Base-by-base conservation (phyloP, 1,140 invertebrate species). In the Probaryconus sp. region DNA sequence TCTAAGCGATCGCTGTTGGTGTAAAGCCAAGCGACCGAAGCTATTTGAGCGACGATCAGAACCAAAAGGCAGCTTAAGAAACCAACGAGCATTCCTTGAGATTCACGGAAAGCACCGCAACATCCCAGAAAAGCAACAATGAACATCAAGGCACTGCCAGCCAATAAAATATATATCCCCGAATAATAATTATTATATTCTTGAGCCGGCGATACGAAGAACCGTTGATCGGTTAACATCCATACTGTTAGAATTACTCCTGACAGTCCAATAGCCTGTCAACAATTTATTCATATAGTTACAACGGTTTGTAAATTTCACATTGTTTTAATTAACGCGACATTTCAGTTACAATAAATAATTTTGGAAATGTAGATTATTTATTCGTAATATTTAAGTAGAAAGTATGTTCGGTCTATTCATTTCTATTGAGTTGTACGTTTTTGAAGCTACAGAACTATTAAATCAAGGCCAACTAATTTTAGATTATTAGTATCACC, bases 61-160 rank as follows among this genome's bases (percentile, higher is more conserved):
- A 94, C 88, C 30, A 95, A 83, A 33, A 95, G 88, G 31, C 93
- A 89, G 69, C 91, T 92, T 81, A 94, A 93, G 83, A 93, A 94
- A 89, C 93, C 83, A 60, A 94, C 90, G 5, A 99, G 90, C 90
- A 97, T 92, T 85, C 94, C 96, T 78, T 94, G 94, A 60, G 93
- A 96, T 86, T 97, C 95, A 70, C 92, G 91, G 45, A 94, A 91
- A 6, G 96, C 94, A 16, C 97, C 96, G 84, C 94, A 96, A 83
- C 96, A 98, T 47, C 97, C 97, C 20, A 97, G 90, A 85, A 98
- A 94, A 0, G 95, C 94, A 14, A 97, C 92, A 31, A 95, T 81
- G 68, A 97, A 91, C 80, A 98, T 93, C 24, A 98, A 81, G 28
- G 91, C 84, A 2, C 96, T 96, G 48, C 93, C 90, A 3, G 90